phyloP scores from a whole-genome alignment of 2,888 invertebrate genomes.

The Drosophila subquinaria region DNA sequence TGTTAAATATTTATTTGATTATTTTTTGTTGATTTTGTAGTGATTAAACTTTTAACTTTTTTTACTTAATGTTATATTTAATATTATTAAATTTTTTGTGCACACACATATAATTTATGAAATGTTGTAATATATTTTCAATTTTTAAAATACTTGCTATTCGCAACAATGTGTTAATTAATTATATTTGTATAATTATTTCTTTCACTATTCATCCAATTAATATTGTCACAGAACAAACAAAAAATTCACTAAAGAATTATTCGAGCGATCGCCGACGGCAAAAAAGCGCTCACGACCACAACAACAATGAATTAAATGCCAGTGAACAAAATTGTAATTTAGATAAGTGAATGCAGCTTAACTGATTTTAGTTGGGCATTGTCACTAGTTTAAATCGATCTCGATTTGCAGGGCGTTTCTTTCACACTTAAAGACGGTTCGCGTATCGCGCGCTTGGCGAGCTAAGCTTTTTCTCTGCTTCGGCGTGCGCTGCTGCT shows the following conservation, averaged over 20 bases:
- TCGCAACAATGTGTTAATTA: background rate
- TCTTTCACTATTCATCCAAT: slow-evolving; percentile 25
- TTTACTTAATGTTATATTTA: slow-evolving; percentile 6
- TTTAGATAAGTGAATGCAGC: slow-evolving; percentile 12
- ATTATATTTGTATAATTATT: slow-evolving; percentile 1
- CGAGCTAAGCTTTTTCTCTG: slow-evolving; percentile 66
- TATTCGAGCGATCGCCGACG: slow-evolving; percentile 66
- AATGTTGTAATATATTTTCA: background rate
- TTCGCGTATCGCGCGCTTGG: slow-evolving; percentile 53
- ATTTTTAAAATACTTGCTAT: background rate
- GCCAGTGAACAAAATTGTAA: background rate
- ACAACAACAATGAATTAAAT: slow-evolving; percentile 13
- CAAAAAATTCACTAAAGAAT: slow-evolving; percentile 65
- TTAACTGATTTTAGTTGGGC: slow-evolving; percentile 12
- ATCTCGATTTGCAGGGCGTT: slow-evolving; percentile 24
- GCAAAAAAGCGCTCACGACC: slow-evolving; percentile 49
- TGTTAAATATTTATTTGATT: slow-evolving; percentile 23
- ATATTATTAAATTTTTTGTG: slow-evolving; percentile 5
- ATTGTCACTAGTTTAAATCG: slow-evolving; percentile 15
- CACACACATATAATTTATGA: slow-evolving; percentile 11
- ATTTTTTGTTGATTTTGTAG: slow-evolving; percentile 12
- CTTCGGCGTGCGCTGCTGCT: slow-evolving; percentile 20
- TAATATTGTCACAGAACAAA: slow-evolving; percentile 59
- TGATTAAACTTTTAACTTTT: slow-evolving; percentile 15
- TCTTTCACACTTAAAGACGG: slow-evolving; percentile 21